Conservation (phyloP, 2,888 invertebrate genomes). For the Drosophila aldrichi region DNA sequence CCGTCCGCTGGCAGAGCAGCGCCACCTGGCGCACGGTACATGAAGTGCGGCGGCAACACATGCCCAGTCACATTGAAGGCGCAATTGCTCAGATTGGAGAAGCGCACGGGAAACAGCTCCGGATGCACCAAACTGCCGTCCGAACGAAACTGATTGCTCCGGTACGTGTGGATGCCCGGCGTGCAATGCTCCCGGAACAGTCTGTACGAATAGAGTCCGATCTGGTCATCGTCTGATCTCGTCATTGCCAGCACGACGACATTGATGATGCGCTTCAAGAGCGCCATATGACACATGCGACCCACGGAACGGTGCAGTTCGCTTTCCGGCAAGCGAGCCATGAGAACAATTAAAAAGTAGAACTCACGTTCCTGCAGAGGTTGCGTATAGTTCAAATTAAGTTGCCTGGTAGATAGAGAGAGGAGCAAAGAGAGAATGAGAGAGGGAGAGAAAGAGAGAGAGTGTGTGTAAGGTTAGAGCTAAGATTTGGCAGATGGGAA, state of each 20-base stretch:
- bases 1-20: constrained; percentile 31
- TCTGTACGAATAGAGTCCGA: constrained; percentile 39
- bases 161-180: constrained; percentile 37
- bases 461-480: too few species aligned
- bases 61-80: constrained; percentile 65
- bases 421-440: neutral
- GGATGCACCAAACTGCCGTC: constrained; percentile 34
- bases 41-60: constrained; percentile 65
- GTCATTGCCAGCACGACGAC: constrained; percentile 63
- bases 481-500: too few species aligned
- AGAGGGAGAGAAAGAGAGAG: too few species aligned
- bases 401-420: constrained; percentile 38
- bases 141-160: constrained; percentile 53
- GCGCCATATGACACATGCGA: constrained; percentile 46
- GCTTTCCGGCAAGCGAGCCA: constrained; percentile 15
- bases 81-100: constrained; percentile 63
- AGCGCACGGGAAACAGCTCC: constrained; percentile 63
- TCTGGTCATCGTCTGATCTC: constrained; percentile 18
- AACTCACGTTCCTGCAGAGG: constrained; percentile 66
- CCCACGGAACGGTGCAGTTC: constrained; percentile 9
- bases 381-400: constrained; percentile 47
- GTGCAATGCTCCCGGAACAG: constrained; percentile 45
- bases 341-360: constrained; percentile 72
- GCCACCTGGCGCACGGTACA: constrained; percentile 49
- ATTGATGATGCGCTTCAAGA: constrained; percentile 55